Evolutionary conservation across 2,113 vertebrate genomes (phyloP).

Genomic region (Brevimyrus niger): DNA sequence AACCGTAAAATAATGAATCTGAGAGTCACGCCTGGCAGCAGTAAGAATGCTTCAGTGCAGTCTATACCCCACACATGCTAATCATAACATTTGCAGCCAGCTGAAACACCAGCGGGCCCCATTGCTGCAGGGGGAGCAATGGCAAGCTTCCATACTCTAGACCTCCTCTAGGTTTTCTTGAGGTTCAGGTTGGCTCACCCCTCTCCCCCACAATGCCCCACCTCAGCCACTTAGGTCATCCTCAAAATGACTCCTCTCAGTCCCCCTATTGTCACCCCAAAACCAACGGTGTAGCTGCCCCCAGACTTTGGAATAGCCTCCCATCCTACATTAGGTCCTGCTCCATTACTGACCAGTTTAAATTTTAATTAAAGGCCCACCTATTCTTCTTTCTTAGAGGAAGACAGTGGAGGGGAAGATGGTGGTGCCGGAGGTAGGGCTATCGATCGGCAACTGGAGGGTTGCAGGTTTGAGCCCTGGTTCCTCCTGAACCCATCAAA

Average conservation of each 20-base stretch:
- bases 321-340: neutral
- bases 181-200: neutral
- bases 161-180: neutral
- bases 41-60: neutral
- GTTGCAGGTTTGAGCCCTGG: no score
- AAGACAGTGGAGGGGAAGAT: no score
- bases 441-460: no score
- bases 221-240: neutral
- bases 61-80: neutral
- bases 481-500: no score
- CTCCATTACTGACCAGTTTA: neutral
- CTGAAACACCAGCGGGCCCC: neutral
- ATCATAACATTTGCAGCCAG: neutral
- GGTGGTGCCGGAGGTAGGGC: no score
- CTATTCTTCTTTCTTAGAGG: neutral
- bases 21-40: neutral
- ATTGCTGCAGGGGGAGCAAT: neutral
- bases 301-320: neutral
- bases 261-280: neutral
- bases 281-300: neutral
- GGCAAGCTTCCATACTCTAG: neutral
- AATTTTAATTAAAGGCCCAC: neutral
- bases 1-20: neutral
- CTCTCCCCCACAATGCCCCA: neutral
- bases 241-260: neutral